A percentile compares a stretch with the other conserved stretches of the same genome.
These are phyloP conservation scores for Latheticus oryzae DNA, from an alignment of 2,888 invertebrate genomes.

Conservation along the genomic window DNA sequence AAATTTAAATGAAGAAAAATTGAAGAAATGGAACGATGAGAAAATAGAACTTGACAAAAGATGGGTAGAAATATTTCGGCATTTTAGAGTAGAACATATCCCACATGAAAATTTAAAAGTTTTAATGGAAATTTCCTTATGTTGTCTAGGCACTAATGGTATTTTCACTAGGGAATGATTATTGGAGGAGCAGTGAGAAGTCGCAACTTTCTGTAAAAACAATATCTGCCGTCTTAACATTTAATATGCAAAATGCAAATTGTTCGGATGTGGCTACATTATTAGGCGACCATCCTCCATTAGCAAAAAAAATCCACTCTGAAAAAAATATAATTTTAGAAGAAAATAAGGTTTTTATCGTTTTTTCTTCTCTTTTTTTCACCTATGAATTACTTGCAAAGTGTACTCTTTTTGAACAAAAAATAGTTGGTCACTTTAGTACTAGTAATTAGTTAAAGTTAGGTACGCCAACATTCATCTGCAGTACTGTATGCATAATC, in stretches of 20 bases:
- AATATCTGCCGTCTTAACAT: too few species aligned
- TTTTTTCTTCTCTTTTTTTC: slow-evolving; percentile 29
- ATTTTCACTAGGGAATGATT: slow-evolving; percentile 1
- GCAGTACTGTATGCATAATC: too few species aligned
- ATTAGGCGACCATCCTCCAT: slow-evolving; percentile 45
- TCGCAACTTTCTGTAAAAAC: too few species aligned
- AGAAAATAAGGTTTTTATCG: slow-evolving; percentile 41
- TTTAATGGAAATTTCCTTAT: slow-evolving; percentile 47
- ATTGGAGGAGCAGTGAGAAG: too few species aligned
- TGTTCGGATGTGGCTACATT: slow-evolving; percentile 42
- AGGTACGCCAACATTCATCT: not conserved
- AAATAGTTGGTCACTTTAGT: slow-evolving; percentile 33
- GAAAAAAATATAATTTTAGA: slow-evolving; percentile 43
- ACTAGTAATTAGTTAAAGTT: not conserved
- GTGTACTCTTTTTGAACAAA: slow-evolving; percentile 29
- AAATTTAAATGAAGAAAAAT: slow-evolving; percentile 42
- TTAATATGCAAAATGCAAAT: too few species aligned
- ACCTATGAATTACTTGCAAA: slow-evolving; percentile 40
- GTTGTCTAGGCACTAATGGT: slow-evolving; percentile 38
- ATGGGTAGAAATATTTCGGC: slow-evolving; percentile 40
- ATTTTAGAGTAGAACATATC: slow-evolving; percentile 45
- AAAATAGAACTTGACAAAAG: slow-evolving; percentile 45
- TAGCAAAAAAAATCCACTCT: slow-evolving; percentile 46
- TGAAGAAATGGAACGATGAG: slow-evolving; percentile 46
- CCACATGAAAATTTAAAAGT: slow-evolving; percentile 48